A percentile compares a stretch with the other conserved stretches of the same genome.
These are phyloP conservation scores for Rhagophthalmus giganteus DNA, from an alignment of 2,888 invertebrate genomes.

Conservation along the genomic window DNA sequence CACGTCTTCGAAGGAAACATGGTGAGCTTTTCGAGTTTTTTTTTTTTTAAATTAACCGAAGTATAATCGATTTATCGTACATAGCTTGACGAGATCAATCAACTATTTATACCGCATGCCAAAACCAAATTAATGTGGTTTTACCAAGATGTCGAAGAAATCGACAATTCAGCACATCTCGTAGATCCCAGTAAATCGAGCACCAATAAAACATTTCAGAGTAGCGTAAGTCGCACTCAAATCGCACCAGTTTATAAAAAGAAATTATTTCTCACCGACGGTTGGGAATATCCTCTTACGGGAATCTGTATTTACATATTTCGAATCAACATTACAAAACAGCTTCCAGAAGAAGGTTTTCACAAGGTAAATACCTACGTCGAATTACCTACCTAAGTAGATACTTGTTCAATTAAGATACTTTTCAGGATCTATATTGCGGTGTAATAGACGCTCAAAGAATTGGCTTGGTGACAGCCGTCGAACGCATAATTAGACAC, in stretches of 20 bases:
- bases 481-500: conserved; percentile 84
- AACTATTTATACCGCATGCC: conserved; percentile 83
- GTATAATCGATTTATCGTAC: conserved; percentile 31
- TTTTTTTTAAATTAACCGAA: background rate
- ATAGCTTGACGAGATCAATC: conserved; percentile 85
- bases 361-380: too few relatives aligned
- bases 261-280: conserved; percentile 82
- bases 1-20: conserved; percentile 89
- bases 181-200: conserved; percentile 45
- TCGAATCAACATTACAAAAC: conserved; percentile 79
- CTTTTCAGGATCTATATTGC: conserved; percentile 62
- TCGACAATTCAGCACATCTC: conserved; percentile 50
- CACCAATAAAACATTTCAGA: conserved; percentile 38
- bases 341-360: conserved; percentile 89
- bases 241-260: conserved; percentile 63
- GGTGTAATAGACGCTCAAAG: conserved; percentile 78
- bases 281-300: conserved; percentile 78
- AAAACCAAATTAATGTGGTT: conserved; percentile 85
- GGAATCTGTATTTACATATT: conserved; percentile 86
- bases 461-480: conserved; percentile 81
- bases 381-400: too few relatives aligned
- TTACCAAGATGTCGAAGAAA: conserved; percentile 83
- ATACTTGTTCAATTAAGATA: background rate
- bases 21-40: conserved; percentile 56
- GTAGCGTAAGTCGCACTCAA: conserved; percentile 1